A percentile compares a stretch with the other conserved stretches of the same genome.
These are phyloP conservation scores for Aplidium turbinatum DNA, from an alignment of 23 tunicate species.

Conservation along the genomic window DNA sequence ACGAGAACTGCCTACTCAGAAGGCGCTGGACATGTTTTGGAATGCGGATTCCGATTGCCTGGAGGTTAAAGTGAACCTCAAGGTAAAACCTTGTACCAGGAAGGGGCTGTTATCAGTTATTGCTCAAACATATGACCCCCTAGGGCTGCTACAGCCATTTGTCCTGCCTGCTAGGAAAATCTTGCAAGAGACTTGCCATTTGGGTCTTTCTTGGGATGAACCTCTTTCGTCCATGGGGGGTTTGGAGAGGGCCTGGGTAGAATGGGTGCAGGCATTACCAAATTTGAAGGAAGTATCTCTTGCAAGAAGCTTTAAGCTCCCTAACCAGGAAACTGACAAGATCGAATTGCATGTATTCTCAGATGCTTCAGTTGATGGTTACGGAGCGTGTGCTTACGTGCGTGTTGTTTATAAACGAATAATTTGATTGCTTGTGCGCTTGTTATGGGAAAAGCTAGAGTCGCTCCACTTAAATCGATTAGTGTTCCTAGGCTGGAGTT, in stretches of 20 bases:
- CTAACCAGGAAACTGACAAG: no score
- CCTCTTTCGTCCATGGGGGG: not conserved
- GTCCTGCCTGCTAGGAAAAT: not conserved
- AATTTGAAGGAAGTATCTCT: conserved; percentile 19
- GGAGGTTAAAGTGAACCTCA: not conserved
- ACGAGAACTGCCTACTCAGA: not conserved
- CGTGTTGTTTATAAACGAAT: not conserved
- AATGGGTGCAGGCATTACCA: conserved; percentile 9
- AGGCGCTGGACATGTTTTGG: conserved; percentile 28
- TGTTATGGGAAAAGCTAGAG: conserved; percentile 37
- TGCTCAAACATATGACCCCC: conserved; percentile 6
- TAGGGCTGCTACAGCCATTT: conserved; percentile 13
- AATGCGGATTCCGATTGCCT: not conserved
- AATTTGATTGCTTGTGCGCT: no score
- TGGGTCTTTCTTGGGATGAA: conserved; percentile 1
- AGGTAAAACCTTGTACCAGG: conserved; percentile 1
- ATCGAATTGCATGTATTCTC: conserved; percentile 29
- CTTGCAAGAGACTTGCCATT: conserved; percentile 8
- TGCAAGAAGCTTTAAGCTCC: no score
- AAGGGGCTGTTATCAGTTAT: conserved; percentile 8
- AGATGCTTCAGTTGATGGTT: conserved; percentile 23
- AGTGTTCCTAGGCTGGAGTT: conserved; percentile 27
- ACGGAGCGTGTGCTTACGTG: conserved; percentile 32
- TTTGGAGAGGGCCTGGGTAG: not conserved
- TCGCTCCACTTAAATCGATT: conserved; percentile 18